These are phyloP conservation scores for Leptarthrus brevirostris DNA, from an alignment of 2,888 invertebrate species.

Conservation along the genomic window DNA sequence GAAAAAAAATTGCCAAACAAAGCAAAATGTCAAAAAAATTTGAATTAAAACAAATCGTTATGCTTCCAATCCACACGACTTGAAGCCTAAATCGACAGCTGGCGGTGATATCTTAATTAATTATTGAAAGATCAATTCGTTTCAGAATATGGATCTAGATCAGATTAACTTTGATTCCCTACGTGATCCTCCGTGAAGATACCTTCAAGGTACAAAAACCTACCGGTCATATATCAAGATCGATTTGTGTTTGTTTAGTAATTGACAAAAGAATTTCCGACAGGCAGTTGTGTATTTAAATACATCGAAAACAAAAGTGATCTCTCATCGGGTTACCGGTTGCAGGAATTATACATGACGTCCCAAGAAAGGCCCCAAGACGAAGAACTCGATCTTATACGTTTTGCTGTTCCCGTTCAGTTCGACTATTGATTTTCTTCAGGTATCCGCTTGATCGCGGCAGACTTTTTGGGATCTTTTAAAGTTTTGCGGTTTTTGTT, in stretches of 20 bases:
- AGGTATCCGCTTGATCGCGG: slow-evolving; percentile 18
- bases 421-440: slow-evolving; percentile 10
- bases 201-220: too few species aligned
- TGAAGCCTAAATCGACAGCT: too few species aligned
- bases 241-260: slow-evolving; percentile 46
- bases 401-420: not conserved
- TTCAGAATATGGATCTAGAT: too few species aligned
- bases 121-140: too few species aligned
- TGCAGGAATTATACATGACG: slow-evolving; percentile 13
- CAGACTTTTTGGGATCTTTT: slow-evolving; percentile 46
- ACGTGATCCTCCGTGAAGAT: too few species aligned
- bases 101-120: too few species aligned
- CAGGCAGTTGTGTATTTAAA: slow-evolving; percentile 44
- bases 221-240: slow-evolving; percentile 43
- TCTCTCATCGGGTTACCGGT: slow-evolving; percentile 34
- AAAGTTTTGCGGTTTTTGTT: slow-evolving; percentile 44
- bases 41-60: too few species aligned
- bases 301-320: slow-evolving; percentile 41
- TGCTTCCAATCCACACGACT: too few species aligned
- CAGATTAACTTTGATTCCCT: too few species aligned
- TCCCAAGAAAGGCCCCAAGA: not conserved
- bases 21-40: too few species aligned
- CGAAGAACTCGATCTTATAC: not conserved
- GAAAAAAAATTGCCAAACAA: too few species aligned
- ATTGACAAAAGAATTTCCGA: slow-evolving; percentile 48